Evolutionary conservation across 2,113 vertebrate genomes (phyloP).

Genomic region (Oreochromis niloticus): DNA sequence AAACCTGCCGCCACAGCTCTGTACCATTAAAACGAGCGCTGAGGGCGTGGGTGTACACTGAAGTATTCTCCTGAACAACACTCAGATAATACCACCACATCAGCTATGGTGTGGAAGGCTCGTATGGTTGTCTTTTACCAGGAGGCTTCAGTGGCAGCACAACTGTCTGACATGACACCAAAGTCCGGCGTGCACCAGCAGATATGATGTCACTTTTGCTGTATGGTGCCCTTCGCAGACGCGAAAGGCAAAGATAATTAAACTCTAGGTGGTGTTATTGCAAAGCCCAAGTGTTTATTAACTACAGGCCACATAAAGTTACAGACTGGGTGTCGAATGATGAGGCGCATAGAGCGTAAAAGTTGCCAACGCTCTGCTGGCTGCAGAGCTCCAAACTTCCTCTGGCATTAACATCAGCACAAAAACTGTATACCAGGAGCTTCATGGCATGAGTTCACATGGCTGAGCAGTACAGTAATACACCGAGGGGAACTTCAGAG

Average conservation of each 20-base stretch:
- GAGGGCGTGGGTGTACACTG: fast-evolving
- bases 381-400: neutral
- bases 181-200: neutral
- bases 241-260: neutral
- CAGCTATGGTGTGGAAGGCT: neutral
- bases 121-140: neutral
- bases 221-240: fast-evolving
- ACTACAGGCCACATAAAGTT: neutral
- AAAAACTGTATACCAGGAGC: neutral
- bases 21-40: fast-evolving
- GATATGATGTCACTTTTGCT: neutral
- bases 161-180: neutral
- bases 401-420: neutral
- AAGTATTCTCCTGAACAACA: neutral
- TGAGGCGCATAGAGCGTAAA: neutral
- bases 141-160: neutral
- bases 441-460: neutral
- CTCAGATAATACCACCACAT: neutral
- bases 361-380: neutral
- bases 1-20: neutral
- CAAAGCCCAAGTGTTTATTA: neutral
- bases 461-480: neutral
- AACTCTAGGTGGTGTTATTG: neutral
- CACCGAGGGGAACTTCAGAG: neutral
- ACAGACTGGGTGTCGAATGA: neutral